A percentile compares a stretch with the other conserved stretches of the same genome.
These are phyloP conservation scores for Pomacea canaliculata DNA, from an alignment of 2,888 invertebrate species.

Conservation along the genomic window DNA sequence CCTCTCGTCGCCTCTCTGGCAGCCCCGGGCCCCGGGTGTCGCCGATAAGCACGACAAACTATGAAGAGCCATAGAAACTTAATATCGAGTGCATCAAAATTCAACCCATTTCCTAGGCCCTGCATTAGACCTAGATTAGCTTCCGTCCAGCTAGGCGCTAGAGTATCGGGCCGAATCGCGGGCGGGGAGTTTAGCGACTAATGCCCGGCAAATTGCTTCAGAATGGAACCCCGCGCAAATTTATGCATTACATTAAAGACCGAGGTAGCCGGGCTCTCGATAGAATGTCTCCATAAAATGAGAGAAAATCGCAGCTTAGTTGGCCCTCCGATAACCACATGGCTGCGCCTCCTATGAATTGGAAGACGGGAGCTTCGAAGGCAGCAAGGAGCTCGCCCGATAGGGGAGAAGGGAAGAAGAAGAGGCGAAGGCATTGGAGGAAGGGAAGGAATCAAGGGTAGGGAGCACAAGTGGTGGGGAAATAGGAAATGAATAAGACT, in stretches of 20 bases:
- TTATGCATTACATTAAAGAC: conserved; percentile 36
- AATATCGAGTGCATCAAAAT: conserved; percentile 56
- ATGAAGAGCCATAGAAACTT: conserved; percentile 51
- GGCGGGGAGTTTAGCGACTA: conserved; percentile 37
- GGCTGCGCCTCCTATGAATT: conserved; percentile 9
- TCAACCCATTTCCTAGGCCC: conserved; percentile 43
- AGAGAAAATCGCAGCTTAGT: conserved; percentile 26
- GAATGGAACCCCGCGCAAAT: conserved; percentile 38
- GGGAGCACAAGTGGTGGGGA: conserved; percentile 4
- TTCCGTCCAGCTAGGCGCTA: conserved; percentile 26
- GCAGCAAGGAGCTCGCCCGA: neutral
- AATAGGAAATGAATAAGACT: no score
- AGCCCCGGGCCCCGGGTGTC: conserved; percentile 29
- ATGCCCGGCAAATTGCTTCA: conserved; percentile 54
- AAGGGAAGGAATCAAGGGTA: neutral
- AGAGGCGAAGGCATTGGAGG: neutral
- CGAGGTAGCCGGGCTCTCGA: conserved; percentile 29
- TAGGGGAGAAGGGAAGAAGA: conserved; percentile 1
- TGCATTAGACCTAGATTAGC: conserved; percentile 42
- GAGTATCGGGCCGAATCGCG: conserved; percentile 34
- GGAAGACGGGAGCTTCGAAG: neutral
- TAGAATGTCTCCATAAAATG: conserved; percentile 26
- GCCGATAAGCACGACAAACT: conserved; percentile 38
- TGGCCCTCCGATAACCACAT: conserved; percentile 26
- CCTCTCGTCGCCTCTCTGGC: conserved; percentile 28